phyloP scores from a whole-genome alignment of 2,888 invertebrate genomes.

The Coremacera marginata region DNA sequence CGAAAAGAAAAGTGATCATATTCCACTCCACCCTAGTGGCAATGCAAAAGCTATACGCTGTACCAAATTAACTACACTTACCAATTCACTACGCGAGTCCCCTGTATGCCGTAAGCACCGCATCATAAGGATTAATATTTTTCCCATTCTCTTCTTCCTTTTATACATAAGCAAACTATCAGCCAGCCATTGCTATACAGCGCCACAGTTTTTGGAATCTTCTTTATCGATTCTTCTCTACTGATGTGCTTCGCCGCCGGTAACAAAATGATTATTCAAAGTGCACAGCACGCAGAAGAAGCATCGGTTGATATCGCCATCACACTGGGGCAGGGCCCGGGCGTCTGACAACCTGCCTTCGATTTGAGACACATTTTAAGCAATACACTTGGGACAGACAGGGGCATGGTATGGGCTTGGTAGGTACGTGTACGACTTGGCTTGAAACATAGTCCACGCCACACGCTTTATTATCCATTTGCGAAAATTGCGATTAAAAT shows the following conservation, averaged over 20 bases:
- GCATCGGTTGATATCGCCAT: not conserved
- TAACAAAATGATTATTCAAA: slow-evolving; percentile 15
- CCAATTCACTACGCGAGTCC: slow-evolving; percentile 31
- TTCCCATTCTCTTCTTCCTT: not conserved
- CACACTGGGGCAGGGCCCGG: slow-evolving; percentile 21
- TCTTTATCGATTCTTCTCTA: not conserved
- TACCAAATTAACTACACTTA: slow-evolving; percentile 25
- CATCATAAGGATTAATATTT: not conserved
- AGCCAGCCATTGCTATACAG: not conserved
- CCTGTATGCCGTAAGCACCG: not conserved
- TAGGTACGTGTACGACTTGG: not conserved
- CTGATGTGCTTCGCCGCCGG: slow-evolving; percentile 9
- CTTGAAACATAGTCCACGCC: slow-evolving; percentile 9
- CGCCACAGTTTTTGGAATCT: slow-evolving; percentile 9
- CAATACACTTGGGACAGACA: slow-evolving; percentile 12
- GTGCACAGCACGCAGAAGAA: not conserved
- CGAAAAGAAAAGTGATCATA: not conserved
- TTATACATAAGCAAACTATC: too few species aligned
- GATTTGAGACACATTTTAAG: slow-evolving; percentile 8
- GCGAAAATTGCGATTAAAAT: slow-evolving; percentile 43
- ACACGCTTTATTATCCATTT: slow-evolving; percentile 45
- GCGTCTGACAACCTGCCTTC: slow-evolving; percentile 33
- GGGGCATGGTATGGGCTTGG: not conserved
- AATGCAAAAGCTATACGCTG: not conserved
- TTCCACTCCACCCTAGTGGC: not conserved